Base-by-base conservation (phyloP, 2,888 invertebrate species). In the Cremastinae sp. region DNA sequence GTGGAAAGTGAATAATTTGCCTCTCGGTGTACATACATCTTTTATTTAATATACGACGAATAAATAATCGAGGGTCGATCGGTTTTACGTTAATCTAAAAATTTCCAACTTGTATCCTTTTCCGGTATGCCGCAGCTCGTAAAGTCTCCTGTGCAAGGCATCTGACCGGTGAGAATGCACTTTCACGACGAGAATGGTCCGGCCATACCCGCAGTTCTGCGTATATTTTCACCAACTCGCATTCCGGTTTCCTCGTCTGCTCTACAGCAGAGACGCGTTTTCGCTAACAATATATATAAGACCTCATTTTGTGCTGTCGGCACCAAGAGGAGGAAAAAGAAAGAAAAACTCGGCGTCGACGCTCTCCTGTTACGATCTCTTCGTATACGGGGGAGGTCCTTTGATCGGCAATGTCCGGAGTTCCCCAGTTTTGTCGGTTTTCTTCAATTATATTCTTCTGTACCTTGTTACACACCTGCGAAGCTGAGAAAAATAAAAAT, bases 401-500 rank as follows among this genome's bases (percentile, higher is more conserved):
- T 77, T 76, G 72, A 73, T 72, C 68, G 72, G 34, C 41, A 28
- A 20, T 22, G 53, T 28, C 14, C 12, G 14, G 20, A n/a, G 22
- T 43, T 56, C 20, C n/a, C 8, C 18, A 36, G 8, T 28, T 36
- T 61, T 51, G 43, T 53, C 69, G 56, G 70, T 70, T 74, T 77
- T 61, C 65, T 73, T 73, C 54, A 54, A 74, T 73, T 70, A 73
- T 69, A 72, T 76, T 54, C 49, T 43, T 59, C 38, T 49, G 14
- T 14, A n/a, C n/a, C n/a, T n/a, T 41, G 47, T 20, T 59, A 56
- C 54, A 51, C 61, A 53, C 64, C 38, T 43, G 43, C 12, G 38
- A 68, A 9, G 38, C 38, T 18, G 53, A 43, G n/a, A 14, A 38
- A 51, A 51, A 51, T 10, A n/a, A 8, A 20, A 10, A 47, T n/a